Conservation (phyloP, 2,113 vertebrate genomes). For the Mohoua ochrocephala region DNA sequence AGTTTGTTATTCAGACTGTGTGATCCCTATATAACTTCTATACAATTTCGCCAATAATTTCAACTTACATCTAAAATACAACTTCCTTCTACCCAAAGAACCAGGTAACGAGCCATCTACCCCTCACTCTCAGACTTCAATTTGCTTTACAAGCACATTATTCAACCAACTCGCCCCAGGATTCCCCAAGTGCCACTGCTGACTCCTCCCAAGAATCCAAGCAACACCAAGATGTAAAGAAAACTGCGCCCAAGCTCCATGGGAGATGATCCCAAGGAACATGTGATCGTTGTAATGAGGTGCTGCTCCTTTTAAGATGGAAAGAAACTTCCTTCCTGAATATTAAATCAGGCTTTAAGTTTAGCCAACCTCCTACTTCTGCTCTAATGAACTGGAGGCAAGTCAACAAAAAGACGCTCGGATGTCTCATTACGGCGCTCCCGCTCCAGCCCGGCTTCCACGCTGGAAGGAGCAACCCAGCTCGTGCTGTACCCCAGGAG, state of each 20-base stretch:
- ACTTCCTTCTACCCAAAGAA: background rate
- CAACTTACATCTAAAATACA: background rate
- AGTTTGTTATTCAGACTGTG: background rate
- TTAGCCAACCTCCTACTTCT: constrained; percentile 21
- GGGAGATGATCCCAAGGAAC: background rate
- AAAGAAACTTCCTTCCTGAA: constrained; percentile 52
- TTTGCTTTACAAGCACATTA: background rate
- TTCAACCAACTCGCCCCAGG: background rate
- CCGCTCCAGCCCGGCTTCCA: background rate
- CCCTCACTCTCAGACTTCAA: background rate
- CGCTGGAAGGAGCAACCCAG: background rate
- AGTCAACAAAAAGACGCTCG: background rate
- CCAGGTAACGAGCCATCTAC: background rate
- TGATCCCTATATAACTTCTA: background rate
- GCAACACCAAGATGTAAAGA: background rate
- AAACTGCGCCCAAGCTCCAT: background rate
- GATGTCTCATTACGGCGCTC: background rate
- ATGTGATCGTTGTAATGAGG: background rate
- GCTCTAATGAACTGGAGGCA: constrained; percentile 42
- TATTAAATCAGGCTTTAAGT: constrained; percentile 19
- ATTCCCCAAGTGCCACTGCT: background rate
- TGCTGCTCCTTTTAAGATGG: background rate
- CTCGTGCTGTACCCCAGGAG: background rate
- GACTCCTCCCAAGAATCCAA: background rate
- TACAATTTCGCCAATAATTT: background rate